Base-by-base conservation (phyloP, 2,888 invertebrate genomes). In the Platycnemis pennipes region DNA sequence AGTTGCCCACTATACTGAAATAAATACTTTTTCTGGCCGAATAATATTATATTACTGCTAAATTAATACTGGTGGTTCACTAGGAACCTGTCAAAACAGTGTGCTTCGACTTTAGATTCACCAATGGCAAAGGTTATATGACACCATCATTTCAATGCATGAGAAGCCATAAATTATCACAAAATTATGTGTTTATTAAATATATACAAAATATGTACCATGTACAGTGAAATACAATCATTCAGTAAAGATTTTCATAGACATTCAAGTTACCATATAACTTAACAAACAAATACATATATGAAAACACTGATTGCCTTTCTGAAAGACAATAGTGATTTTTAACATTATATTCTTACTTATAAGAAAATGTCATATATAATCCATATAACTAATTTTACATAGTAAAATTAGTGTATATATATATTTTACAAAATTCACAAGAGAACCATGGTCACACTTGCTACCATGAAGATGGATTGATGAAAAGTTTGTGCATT, bases 151-250 rank as follows among this genome's bases (percentile, higher is more conserved):
- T 11, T 19, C 19, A 4, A 16, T 3, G 19, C 11, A 49, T 49
- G 19, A 49, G 4, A 11, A 11, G 19, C 19, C 49, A 49, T 19
- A 16, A 0, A 49, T 11, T 77, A 77, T 77, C 31, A 77, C 63
- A 77, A 77, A 77, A 77, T 77, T 77, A 77, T 13, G 16, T 42
- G 31, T 91, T 63, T 91, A 91, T 91, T 91, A 56, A 31, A 63
- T 69, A 91, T 63, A 69, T 91, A 91, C 63, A 91, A 91, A 91
- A 91, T 44, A 63, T 91, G 56, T 69, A 77, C 77, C 56, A 91
- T 44, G 63, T 63, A 91, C n/a, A 56, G 8, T 44, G 44, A 53
- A 63, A 91, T 44, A 42, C 69, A 44, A 63, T 69, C 56, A 56
- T 63, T 44, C 63, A 69, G 44, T 91, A 44, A 91, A 63, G 42